phyloP scores from a whole-genome alignment of 2,888 invertebrate species.

The Pterostichus niger region DNA sequence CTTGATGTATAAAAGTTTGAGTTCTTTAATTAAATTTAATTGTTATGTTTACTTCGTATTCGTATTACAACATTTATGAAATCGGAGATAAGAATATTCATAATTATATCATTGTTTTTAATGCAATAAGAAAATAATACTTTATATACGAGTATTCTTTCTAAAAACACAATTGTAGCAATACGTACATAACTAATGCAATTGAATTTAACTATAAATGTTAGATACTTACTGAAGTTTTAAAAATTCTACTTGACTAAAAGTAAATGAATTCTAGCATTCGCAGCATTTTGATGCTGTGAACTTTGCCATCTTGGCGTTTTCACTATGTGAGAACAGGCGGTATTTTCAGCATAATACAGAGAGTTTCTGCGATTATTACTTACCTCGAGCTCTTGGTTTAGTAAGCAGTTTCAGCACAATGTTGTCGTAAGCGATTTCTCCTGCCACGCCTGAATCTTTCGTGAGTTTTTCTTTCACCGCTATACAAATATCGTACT shows the following conservation, averaged over 20 bases:
- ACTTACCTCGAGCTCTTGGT: slow-evolving; percentile 92
- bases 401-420: slow-evolving; percentile 91
- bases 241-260: not conserved
- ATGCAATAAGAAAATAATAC: no score
- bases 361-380: slow-evolving; percentile 29
- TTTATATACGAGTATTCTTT: no score
- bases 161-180: no score
- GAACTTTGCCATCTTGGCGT: slow-evolving; percentile 15
- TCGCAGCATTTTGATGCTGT: slow-evolving; percentile 13
- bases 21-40: no score
- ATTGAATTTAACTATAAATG: not conserved
- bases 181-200: not conserved
- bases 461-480: slow-evolving; percentile 96
- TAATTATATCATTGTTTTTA: no score
- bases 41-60: no score
- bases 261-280: slow-evolving; percentile 34
- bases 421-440: slow-evolving; percentile 92
- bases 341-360: slow-evolving; percentile 22
- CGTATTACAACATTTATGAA: no score
- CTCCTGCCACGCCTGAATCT: slow-evolving; percentile 96
- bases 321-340: not conserved
- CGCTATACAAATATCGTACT: slow-evolving; percentile 94
- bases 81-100: no score
- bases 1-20: no score
- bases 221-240: not conserved